These are phyloP conservation scores for Datnioides undecimradiatus DNA, from an alignment of 2,113 vertebrate species.

Conservation along the genomic window DNA sequence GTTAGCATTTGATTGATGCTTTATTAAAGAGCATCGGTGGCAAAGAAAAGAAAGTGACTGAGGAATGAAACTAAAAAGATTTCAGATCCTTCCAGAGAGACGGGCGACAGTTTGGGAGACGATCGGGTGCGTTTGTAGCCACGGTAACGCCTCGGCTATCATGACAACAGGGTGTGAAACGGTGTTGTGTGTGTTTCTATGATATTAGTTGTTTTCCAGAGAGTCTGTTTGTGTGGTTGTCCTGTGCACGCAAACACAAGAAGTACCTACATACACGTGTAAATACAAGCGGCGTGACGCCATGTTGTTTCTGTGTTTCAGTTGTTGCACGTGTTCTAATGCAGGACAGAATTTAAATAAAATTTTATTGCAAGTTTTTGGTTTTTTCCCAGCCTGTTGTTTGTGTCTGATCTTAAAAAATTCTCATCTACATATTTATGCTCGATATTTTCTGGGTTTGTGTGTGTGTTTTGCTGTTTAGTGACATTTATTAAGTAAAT, in stretches of 20 bases:
- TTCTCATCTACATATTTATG: too few species aligned
- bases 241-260: conserved; percentile 32
- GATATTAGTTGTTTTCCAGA: conserved; percentile 19
- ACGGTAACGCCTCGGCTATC: not conserved
- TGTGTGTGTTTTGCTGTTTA: not conserved
- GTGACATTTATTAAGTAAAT: too few species aligned
- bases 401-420: conserved; percentile 7
- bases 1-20: not conserved
- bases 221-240: conserved; percentile 32
- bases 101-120: not conserved
- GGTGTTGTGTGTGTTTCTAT: not conserved
- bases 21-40: not conserved
- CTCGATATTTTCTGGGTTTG: not conserved
- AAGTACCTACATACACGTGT: conserved; percentile 19
- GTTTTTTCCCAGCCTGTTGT: conserved; percentile 24
- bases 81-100: conserved; percentile 47
- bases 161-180: not conserved
- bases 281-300: conserved; percentile 45
- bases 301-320: conserved; percentile 58
- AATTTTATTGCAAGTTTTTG: conserved; percentile 55
- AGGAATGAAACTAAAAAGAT: not conserved
- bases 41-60: not conserved
- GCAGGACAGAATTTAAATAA: conserved; percentile 69
- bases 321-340: conserved; percentile 71
- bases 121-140: not conserved